These are phyloP conservation scores for Lepidocolaptes lacrymiger DNA, from an alignment of 2,797 vertebrate species.

Conservation along the genomic window DNA sequence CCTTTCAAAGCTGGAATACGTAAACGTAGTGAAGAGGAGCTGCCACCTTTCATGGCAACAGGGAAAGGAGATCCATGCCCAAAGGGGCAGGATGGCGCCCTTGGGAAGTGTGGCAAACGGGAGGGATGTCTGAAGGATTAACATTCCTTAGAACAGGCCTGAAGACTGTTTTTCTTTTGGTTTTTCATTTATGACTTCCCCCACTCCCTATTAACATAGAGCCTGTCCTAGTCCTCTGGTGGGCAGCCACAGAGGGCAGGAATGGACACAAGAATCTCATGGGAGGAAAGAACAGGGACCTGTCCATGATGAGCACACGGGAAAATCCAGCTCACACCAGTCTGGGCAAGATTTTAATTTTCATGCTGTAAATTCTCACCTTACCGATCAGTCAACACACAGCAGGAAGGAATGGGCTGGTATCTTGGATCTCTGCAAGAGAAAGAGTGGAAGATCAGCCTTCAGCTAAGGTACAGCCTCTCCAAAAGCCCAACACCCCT, in stretches of 20 bases:
- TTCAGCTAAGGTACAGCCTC: background rate
- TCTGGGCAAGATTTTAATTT: background rate
- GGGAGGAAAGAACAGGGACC: background rate
- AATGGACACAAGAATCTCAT: background rate
- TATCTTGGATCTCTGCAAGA: slow-evolving; percentile 29
- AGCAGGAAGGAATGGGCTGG: background rate
- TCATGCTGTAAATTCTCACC: slow-evolving; percentile 56
- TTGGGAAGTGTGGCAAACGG: background rate
- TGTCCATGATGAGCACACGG: background rate
- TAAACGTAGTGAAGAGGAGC: background rate
- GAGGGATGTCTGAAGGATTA: background rate
- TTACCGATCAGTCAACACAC: slow-evolving; percentile 18
- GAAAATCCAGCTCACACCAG: background rate
- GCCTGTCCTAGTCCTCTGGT: background rate
- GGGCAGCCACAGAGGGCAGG: background rate
- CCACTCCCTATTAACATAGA: background rate
- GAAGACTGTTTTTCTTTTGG: background rate
- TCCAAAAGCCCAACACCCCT: background rate
- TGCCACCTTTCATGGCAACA: background rate
- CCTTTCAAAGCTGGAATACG: background rate
- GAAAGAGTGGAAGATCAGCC: background rate
- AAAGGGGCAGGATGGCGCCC: background rate
- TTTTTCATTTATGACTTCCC: background rate
- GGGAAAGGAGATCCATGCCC: background rate
- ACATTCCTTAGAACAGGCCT: background rate